phyloP scores from a whole-genome alignment of 2,888 invertebrate genomes.

The Heliconius charithonia region DNA sequence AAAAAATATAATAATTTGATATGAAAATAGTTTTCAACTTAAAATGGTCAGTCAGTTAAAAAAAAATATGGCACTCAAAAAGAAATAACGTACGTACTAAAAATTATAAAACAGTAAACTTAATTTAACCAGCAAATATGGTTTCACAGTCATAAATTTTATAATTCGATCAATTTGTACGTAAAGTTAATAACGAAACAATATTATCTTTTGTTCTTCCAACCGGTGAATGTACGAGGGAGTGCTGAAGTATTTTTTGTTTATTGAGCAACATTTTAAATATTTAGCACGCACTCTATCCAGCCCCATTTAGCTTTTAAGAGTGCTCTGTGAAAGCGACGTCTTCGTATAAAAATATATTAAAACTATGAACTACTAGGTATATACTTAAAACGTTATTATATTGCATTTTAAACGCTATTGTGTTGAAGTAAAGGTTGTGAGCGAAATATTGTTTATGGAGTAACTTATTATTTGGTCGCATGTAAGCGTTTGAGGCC shows the following conservation, averaged over 20 bases:
- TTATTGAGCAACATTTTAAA: constrained; percentile 19
- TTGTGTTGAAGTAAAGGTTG: background rate
- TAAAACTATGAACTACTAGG: constrained; percentile 17
- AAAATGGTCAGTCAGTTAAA: too few relatives aligned
- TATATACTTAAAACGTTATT: background rate
- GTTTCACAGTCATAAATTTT: constrained; percentile 9
- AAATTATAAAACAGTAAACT: background rate
- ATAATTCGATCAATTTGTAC: constrained; percentile 3
- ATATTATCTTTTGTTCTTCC: constrained; percentile 12
- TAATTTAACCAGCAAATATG: constrained; percentile 3
- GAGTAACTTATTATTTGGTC: background rate
- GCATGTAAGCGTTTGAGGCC: background rate
- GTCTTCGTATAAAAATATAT: constrained; percentile 23
- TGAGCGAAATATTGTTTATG: background rate
- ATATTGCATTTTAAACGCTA: background rate
- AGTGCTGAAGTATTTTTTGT: constrained; percentile 21
- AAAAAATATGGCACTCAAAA: background rate
- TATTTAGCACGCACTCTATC: constrained; percentile 28
- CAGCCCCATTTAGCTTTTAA: constrained; percentile 26
- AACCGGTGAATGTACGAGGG: background rate
- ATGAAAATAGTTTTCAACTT: too few relatives aligned
- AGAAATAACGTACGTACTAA: background rate
- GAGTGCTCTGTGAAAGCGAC: constrained; percentile 13
- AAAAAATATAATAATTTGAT: too few relatives aligned
- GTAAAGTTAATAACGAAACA: constrained; percentile 13